Conservation (phyloP, 1,140 invertebrate genomes). For the Probaryconus sp. region DNA sequence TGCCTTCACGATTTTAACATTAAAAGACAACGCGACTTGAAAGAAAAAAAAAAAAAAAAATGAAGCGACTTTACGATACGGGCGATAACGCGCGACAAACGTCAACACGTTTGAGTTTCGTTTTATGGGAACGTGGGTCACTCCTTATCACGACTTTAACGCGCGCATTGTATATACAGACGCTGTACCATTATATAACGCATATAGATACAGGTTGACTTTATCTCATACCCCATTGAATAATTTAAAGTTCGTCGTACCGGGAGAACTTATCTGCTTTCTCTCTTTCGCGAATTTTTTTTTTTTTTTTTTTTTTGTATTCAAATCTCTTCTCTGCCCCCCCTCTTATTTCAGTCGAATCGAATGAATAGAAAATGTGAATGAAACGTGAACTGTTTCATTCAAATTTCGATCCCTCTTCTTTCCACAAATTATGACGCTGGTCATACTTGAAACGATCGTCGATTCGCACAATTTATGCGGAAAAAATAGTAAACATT, state of each 20-base stretch:
- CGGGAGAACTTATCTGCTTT: constrained; percentile 49
- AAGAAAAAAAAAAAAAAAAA: constrained; percentile 6
- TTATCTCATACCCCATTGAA: constrained; percentile 40
- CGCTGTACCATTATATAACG: constrained; percentile 37
- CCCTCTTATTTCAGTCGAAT: background rate
- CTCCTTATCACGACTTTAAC: constrained; percentile 46
- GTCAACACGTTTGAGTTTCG: constrained; percentile 43
- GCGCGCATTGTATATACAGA: constrained; percentile 39
- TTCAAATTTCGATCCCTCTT: too few species aligned
- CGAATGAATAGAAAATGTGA: too few species aligned
- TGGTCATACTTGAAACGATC: too few species aligned
- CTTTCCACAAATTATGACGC: too few species aligned
- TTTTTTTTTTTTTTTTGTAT: background rate
- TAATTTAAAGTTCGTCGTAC: constrained; percentile 52
- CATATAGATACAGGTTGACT: constrained; percentile 55
- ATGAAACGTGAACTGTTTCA: too few species aligned
- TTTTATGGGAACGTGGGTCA: constrained; percentile 37
- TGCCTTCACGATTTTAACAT: background rate
- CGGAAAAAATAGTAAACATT: too few species aligned
- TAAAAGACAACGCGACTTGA: constrained; percentile 1
- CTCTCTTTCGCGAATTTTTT: constrained; percentile 31
- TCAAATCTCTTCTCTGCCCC: background rate
- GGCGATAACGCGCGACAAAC: constrained; percentile 41
- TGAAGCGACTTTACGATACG: constrained; percentile 22
- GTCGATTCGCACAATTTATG: too few species aligned